These are phyloP conservation scores for Geotrypetes seraphini DNA, from an alignment of 2,797 vertebrate genomes.

Conservation along the genomic window DNA sequence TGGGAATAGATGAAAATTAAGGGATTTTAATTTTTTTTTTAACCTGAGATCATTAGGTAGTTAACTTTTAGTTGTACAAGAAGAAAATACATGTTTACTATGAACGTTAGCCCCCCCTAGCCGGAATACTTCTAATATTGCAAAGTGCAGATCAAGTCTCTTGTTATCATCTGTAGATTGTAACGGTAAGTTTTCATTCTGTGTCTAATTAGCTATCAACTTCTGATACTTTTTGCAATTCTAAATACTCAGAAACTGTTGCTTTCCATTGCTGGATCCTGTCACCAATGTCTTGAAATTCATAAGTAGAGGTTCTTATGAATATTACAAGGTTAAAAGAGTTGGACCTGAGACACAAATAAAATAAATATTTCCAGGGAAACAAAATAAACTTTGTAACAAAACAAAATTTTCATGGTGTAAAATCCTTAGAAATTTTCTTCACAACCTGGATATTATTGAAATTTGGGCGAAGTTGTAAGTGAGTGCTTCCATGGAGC, in stretches of 20 bases:
- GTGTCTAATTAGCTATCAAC: constrained; percentile 40
- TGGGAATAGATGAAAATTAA: constrained; percentile 40
- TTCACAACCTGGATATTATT: constrained; percentile 41
- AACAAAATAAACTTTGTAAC: no score
- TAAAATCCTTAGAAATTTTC: constrained; percentile 34
- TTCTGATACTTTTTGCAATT: constrained; percentile 2
- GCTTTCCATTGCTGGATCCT: no score
- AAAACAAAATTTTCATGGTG: no score
- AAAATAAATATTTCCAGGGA: no score
- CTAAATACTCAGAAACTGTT: no score
- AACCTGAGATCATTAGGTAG: constrained; percentile 31
- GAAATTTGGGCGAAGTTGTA: constrained; percentile 63
- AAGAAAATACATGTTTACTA: constrained; percentile 15
- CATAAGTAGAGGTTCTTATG: no score
- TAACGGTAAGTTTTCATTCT: constrained; percentile 45
- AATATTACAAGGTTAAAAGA: no score
- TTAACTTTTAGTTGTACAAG: constrained; percentile 8
- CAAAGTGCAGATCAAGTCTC: constrained; percentile 25
- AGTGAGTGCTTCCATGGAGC: constrained; percentile 53
- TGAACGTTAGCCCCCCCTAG: constrained; percentile 14
- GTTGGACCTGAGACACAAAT: no score
- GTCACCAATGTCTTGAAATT: no score
- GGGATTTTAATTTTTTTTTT: constrained; percentile 12
- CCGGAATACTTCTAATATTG: constrained; percentile 11
- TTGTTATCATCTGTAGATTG: constrained; percentile 30